phyloP scores from a whole-genome alignment of 1,140 invertebrate species.

The Lethocerus indicus region DNA sequence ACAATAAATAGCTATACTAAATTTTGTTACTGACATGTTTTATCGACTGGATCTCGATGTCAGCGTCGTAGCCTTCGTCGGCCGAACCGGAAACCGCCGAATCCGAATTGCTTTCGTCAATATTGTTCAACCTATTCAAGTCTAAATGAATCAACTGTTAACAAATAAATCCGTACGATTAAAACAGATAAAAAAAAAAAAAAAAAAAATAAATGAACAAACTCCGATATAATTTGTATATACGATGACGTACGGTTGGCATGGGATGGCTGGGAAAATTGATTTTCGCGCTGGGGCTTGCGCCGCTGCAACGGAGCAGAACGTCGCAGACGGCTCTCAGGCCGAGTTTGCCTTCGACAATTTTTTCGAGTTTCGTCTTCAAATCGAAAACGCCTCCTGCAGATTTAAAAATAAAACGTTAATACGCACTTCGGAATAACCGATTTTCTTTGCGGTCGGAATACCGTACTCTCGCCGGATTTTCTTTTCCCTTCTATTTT shows the following conservation, averaged over 20 bases:
- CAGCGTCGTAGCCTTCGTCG: slow-evolving; percentile 43
- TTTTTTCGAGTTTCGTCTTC: slow-evolving; percentile 10
- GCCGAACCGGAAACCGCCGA: slow-evolving; percentile 21
- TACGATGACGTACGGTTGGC: slow-evolving; percentile 23
- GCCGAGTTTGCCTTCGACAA: slow-evolving; percentile 12
- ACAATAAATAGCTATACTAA: too few relatives aligned
- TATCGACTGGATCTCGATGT: slow-evolving; percentile 23
- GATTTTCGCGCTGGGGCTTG: slow-evolving; percentile 21
- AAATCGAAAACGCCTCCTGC: slow-evolving; percentile 11
- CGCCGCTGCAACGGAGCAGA: slow-evolving; percentile 25
- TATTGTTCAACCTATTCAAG: too few relatives aligned
- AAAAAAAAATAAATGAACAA: background rate
- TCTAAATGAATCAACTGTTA: too few relatives aligned
- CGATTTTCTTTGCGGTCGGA: too few relatives aligned
- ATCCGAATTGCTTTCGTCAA: slow-evolving; percentile 14
- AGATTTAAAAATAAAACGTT: background rate
- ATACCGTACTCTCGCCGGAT: too few relatives aligned
- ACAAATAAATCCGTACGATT: too few relatives aligned
- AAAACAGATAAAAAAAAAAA: background rate
- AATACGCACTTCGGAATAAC: too few relatives aligned
- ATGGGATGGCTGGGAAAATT: slow-evolving; percentile 25
- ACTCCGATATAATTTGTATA: background rate
- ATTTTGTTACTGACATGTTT: background rate
- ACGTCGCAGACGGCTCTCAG: slow-evolving; percentile 26
- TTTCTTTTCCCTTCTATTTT: too few relatives aligned